Evolutionary conservation across 2,113 vertebrate species (phyloP).

Genomic region (Tapirus terrestris): DNA sequence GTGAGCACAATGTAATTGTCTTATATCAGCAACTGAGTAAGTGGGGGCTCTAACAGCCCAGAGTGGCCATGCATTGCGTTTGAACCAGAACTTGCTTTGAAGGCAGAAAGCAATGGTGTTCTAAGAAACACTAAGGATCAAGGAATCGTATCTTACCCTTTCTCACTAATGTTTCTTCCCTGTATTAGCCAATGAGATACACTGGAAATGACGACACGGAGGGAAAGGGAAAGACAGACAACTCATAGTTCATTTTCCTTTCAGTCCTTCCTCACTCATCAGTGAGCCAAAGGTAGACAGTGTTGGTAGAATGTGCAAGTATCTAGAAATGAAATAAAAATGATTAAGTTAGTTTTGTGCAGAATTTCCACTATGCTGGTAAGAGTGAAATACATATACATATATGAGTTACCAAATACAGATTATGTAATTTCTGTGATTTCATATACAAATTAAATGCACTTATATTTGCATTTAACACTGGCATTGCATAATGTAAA

Average conservation of each 20-base stretch:
- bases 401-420: not conserved
- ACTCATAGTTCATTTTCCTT: not conserved
- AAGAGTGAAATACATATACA: not conserved
- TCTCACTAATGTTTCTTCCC: not conserved
- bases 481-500: not conserved
- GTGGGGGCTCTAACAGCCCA: rapidly evolving
- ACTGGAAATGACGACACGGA: not conserved
- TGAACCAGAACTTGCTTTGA: not conserved
- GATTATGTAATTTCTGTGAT: not conserved
- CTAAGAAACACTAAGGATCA: not conserved
- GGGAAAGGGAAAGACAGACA: not conserved
- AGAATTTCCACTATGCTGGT: not conserved
- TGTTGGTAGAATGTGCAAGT: not conserved
- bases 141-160: not conserved
- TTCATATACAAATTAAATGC: not conserved
- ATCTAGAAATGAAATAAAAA: not conserved
- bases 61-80: not conserved
- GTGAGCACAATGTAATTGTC: not conserved
- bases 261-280: not conserved
- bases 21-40: not conserved
- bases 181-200: not conserved
- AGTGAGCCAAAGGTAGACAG: not conserved
- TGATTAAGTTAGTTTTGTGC: not conserved
- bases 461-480: not conserved
- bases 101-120: not conserved